Conservation (phyloP, 2,888 invertebrate species). For the Drosophila putrida region DNA sequence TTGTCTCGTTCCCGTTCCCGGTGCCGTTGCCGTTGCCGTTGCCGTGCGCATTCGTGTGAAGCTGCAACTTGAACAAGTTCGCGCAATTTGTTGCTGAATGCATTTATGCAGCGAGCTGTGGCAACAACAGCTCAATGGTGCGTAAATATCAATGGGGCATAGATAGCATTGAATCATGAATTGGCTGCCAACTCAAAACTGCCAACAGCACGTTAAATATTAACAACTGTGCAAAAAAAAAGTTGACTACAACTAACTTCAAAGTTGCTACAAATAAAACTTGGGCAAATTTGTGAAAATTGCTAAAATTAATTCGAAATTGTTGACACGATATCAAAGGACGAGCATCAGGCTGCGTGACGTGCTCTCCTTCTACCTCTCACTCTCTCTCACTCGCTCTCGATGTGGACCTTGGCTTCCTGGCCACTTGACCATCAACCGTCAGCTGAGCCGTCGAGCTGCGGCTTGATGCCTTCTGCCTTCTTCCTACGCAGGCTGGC, state of each 20-base stretch:
- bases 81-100: conserved; percentile 73
- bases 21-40: conserved; percentile 9
- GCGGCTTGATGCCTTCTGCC: conserved; percentile 22
- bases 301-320: conserved; percentile 74
- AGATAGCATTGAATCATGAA: conserved; percentile 28
- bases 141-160: conserved; percentile 60
- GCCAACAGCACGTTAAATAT: conserved; percentile 67
- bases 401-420: conserved; percentile 56
- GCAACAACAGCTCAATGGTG: conserved; percentile 59
- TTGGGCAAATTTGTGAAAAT: conserved; percentile 63
- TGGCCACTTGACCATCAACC: conserved; percentile 78
- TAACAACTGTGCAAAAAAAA: conserved; percentile 46
- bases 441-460: conserved; percentile 55
- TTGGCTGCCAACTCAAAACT: conserved; percentile 25
- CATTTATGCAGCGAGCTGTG: conserved; percentile 46
- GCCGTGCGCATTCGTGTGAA: conserved; percentile 36
- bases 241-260: conserved; percentile 25
- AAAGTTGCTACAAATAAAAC: conserved; percentile 52
- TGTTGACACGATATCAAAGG: conserved; percentile 75
- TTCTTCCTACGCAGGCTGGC: conserved; percentile 5
- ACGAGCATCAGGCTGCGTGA: conserved; percentile 51
- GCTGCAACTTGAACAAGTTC: conserved; percentile 65
- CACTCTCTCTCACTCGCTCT: conserved; percentile 7
- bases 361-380: conserved; percentile 21
- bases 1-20: conserved; percentile 28